phyloP scores from a whole-genome alignment of 2,113 vertebrate species.

The Panthera tigris region DNA sequence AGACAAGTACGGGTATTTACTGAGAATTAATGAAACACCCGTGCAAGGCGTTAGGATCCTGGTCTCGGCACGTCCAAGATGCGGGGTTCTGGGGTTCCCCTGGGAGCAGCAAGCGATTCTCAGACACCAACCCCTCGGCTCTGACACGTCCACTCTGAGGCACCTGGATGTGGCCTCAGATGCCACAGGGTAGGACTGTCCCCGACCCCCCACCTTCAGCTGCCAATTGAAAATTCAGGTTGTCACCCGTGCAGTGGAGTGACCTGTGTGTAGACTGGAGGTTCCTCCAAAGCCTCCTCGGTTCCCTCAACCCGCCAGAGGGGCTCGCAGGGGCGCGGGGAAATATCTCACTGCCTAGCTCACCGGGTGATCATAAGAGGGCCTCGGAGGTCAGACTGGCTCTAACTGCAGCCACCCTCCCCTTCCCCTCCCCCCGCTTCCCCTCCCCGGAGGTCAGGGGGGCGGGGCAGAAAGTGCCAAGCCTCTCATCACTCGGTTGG shows the following conservation, averaged over 20 bases:
- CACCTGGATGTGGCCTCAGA: not conserved
- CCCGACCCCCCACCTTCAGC: not conserved
- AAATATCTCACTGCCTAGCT: not conserved
- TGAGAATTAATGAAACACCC: not conserved
- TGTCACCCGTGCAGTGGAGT: not conserved
- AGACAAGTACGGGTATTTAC: not conserved
- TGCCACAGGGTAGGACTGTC: not conserved
- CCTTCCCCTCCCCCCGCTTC: not conserved
- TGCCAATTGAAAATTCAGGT: too few relatives aligned
- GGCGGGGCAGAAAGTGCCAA: not conserved
- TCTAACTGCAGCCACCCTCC: not conserved
- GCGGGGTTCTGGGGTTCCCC: not conserved
- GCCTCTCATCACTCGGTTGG: accelerated
- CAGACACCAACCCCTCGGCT: not conserved
- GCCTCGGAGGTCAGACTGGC: too few relatives aligned
- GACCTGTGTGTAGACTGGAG: not conserved
- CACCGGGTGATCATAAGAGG: too few relatives aligned
- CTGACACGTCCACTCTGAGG: too few relatives aligned
- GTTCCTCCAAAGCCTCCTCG: not conserved
- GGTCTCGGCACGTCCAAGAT: not conserved
- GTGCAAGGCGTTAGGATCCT: not conserved
- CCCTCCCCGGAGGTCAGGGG: not conserved
- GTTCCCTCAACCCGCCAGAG: accelerated
- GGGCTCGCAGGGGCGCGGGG: too few relatives aligned
- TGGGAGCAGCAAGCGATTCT: accelerated